Conservation (phyloP, 64 coral and sea anemone species). For the Platygyra sinensis region DNA sequence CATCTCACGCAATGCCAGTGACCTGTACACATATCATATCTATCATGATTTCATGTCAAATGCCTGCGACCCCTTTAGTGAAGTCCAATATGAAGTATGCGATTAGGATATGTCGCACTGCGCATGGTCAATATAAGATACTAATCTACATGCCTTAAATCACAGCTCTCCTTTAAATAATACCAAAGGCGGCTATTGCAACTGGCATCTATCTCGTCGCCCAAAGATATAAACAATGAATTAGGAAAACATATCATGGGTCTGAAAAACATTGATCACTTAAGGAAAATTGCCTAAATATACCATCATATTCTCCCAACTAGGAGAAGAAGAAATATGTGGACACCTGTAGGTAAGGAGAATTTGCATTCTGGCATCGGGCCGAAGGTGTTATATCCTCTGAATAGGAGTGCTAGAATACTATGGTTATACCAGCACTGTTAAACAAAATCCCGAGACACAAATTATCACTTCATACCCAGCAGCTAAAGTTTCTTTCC, state of each 20-base stretch:
- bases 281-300: background rate
- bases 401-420: no score
- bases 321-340: background rate
- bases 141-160: background rate
- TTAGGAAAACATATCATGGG: background rate
- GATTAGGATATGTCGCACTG: background rate
- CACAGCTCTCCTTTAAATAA: background rate
- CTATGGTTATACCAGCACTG: no score
- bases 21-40: background rate
- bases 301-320: background rate
- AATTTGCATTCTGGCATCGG: background rate
- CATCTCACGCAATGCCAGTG: background rate
- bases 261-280: background rate
- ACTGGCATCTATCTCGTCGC: background rate
- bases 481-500: no score
- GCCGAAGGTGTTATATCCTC: no score
- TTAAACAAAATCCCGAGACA: no score
- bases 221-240: background rate
- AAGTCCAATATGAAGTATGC: slow-evolving; percentile 1
- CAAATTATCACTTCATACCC: no score
- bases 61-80: background rate
- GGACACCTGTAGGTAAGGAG: background rate
- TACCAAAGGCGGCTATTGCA: background rate
- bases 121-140: background rate
- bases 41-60: slow-evolving; percentile 9